These are phyloP conservation scores for Gambusia yucatana DNA, from an alignment of 2,797 vertebrate genomes.

Conservation along the genomic window DNA sequence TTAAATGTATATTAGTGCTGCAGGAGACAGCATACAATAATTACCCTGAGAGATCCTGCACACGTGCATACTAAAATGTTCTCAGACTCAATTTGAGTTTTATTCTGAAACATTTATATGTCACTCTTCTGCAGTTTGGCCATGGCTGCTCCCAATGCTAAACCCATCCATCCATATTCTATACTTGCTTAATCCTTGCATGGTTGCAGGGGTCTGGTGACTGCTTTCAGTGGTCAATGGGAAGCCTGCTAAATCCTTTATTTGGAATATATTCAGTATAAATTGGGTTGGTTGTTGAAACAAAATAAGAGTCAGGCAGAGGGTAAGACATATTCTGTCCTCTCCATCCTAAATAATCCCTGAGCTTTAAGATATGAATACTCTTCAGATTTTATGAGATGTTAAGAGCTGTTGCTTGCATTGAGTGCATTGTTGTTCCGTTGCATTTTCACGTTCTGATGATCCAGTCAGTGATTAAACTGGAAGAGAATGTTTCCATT, in stretches of 20 bases:
- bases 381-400: background rate
- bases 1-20: background rate
- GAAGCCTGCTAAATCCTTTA: background rate
- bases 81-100: background rate
- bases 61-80: background rate
- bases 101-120: background rate
- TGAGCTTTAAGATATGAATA: background rate
- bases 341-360: background rate
- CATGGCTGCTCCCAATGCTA: background rate
- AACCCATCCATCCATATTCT: background rate
- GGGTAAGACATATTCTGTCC: background rate
- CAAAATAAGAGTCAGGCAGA: background rate
- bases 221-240: background rate
- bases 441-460: background rate
- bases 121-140: background rate
- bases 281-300: background rate
- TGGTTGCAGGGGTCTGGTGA: background rate
- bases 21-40: background rate
- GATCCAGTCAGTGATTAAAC: background rate
- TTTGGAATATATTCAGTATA: background rate
- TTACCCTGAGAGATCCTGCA: background rate
- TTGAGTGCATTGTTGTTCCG: background rate
- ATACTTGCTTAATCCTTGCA: background rate
- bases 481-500: background rate
- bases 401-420: background rate